These are phyloP conservation scores for Diuraphis noxia DNA, from an alignment of 1,140 invertebrate genomes.

Conservation along the genomic window DNA sequence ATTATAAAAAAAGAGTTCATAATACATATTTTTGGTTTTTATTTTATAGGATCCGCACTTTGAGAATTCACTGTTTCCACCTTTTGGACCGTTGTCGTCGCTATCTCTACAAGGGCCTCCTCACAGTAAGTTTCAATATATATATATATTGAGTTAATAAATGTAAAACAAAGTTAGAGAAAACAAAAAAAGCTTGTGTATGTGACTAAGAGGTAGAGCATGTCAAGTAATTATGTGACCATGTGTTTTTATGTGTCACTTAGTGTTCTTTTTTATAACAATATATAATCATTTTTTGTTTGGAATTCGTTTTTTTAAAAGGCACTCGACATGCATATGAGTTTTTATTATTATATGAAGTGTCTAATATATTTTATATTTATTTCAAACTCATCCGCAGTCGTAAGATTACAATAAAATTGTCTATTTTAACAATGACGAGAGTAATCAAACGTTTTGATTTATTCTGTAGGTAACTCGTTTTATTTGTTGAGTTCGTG, in stretches of 20 bases:
- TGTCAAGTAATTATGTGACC: not conserved
- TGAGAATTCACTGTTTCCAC: slow-evolving; percentile 58
- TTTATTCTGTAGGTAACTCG: not conserved
- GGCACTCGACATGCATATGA: not conserved
- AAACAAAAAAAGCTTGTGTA: not conserved
- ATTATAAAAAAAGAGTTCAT: not conserved
- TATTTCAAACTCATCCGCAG: not conserved
- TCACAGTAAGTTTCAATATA: slow-evolving; percentile 68
- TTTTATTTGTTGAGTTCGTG: not conserved
- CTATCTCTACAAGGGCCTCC: slow-evolving; percentile 73
- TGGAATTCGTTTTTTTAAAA: slow-evolving; percentile 24
- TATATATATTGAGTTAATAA: not conserved
- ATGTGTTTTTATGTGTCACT: not conserved
- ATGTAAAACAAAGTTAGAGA: not conserved
- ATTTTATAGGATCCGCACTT: slow-evolving; percentile 61
- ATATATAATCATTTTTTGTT: not conserved
- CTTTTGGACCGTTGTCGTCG: slow-evolving; percentile 67
- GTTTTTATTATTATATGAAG: not conserved
- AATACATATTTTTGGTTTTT: not conserved
- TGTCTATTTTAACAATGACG: not conserved
- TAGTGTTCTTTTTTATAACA: not conserved
- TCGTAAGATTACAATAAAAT: not conserved
- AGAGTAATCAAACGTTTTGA: not conserved
- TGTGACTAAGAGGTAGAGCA: not conserved
- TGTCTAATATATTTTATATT: not conserved